phyloP scores from a whole-genome alignment of 2,113 vertebrate species.

The Platysteira castanea region DNA sequence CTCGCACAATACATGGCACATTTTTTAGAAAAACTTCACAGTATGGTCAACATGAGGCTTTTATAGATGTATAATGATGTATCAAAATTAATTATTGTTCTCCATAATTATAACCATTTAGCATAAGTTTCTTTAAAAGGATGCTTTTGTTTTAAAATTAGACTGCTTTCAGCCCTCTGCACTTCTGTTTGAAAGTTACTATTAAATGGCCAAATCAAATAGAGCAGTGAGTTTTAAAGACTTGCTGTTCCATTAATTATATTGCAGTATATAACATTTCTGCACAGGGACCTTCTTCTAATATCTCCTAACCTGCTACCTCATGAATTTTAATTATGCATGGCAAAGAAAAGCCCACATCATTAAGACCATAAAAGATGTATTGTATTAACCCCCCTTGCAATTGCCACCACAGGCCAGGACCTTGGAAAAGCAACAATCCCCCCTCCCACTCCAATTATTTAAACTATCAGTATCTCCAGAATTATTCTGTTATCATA shows the following conservation, averaged over 20 bases:
- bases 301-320: neutral
- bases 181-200: neutral
- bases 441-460: neutral
- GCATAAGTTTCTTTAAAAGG: neutral
- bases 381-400: neutral
- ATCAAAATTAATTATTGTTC: neutral
- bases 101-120: neutral
- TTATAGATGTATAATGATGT: neutral
- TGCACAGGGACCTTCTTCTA: neutral
- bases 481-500: constrained; percentile 35
- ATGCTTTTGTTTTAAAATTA: neutral
- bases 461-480: constrained; percentile 16
- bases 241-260: constrained; percentile 10
- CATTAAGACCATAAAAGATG: neutral
- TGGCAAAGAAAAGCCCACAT: neutral
- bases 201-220: neutral
- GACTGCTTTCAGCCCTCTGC: neutral
- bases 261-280: neutral
- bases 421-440: neutral
- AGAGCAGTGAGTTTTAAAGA: neutral
- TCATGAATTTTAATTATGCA: constrained; percentile 11
- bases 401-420: neutral
- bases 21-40: neutral
- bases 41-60: neutral
- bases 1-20: neutral